Base-by-base conservation (phyloP, 2,888 invertebrate species). In the Dusona sp. region DNA sequence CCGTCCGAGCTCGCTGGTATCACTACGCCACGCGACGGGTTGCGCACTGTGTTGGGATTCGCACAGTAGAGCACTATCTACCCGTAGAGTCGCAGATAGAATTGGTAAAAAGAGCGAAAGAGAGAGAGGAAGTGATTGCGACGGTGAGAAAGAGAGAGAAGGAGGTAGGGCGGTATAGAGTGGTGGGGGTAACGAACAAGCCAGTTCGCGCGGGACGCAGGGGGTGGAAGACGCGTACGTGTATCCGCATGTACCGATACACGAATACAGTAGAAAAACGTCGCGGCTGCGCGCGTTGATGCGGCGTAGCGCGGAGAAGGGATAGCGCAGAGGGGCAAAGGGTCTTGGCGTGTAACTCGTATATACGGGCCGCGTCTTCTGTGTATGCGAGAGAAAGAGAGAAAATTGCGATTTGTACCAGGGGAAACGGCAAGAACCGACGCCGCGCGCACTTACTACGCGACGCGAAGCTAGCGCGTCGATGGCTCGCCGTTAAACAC, bases 371-470 rank as follows among this genome's bases (percentile, higher is more conserved):
- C 64, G 67, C 48, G 74, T 61, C 64, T 73, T 70, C 45, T 8
- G 61, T 38, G 79, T 45, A 42, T 48, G 1, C 22, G 45, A 77
- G 70, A 45, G 74, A 38, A 67, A 73, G 82, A 67, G 74, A 67
- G 42, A 82, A 51, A 73, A 68, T 38, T 45, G 67, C 81, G 81
- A 81, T 61, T 72, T 29, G 38, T 54, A 73, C 3, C 25, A 38
- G 68, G 75, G 61, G 70, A 83, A 83, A 85, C 73, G 77, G 88
- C 85, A 83, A 85, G 81, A 86, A 83, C 68, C 77, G 88, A 79
- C 90, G 90, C 90, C 89, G 89, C 90, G 90, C 90, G 90, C 87
- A 82, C 90, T 90, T 88, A 88, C 92, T 92, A 91, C 92, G 92
- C 92, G 90, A 88, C 75, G 85, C 87, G 83, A 86, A 92, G 87